These are phyloP conservation scores for Luidia sarsii DNA, from an alignment of 53 echinoderm and acorn worm species.

Conservation along the genomic window DNA sequence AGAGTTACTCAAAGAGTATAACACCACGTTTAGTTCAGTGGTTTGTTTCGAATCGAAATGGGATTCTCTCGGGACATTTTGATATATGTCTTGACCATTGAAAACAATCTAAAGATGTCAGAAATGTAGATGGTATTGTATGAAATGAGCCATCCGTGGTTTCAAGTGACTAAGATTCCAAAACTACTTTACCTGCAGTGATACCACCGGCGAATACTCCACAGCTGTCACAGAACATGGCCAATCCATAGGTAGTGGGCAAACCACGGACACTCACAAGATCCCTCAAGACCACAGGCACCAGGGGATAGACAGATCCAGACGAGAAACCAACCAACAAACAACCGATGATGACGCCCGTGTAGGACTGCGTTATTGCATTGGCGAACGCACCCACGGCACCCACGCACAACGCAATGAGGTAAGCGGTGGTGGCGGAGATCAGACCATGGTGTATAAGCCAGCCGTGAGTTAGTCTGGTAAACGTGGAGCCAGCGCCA, in stretches of 20 bases:
- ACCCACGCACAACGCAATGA: slow-evolving; percentile 28
- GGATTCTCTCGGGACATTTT: too few species aligned
- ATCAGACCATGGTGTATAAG: slow-evolving; percentile 43
- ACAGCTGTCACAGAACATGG: slow-evolving; percentile 57
- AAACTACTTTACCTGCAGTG: slow-evolving; percentile 52
- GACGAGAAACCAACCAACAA: slow-evolving; percentile 41
- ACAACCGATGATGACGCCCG: slow-evolving; percentile 24
- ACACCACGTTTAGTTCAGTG: too few species aligned
- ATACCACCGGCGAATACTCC: slow-evolving; percentile 58
- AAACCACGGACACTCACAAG: slow-evolving; percentile 42
- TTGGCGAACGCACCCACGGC: slow-evolving; percentile 33
- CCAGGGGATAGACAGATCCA: slow-evolving; percentile 49
- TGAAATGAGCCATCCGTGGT: too few species aligned
- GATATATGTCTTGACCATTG: too few species aligned
- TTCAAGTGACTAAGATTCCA: too few species aligned
- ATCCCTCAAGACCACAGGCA: slow-evolving; percentile 56
- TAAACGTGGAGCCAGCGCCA: slow-evolving; percentile 50
- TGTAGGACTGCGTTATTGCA: slow-evolving; percentile 16
- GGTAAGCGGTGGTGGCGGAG: slow-evolving; percentile 29
- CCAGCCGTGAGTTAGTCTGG: slow-evolving; percentile 63
- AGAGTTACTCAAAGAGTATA: too few species aligned
- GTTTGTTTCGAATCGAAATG: too few species aligned
- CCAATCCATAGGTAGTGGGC: slow-evolving; percentile 57
- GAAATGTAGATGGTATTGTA: too few species aligned
- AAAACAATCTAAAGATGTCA: too few species aligned